phyloP scores from a whole-genome alignment of 2,113 vertebrate species.

The Oplegnathus fasciatus region DNA sequence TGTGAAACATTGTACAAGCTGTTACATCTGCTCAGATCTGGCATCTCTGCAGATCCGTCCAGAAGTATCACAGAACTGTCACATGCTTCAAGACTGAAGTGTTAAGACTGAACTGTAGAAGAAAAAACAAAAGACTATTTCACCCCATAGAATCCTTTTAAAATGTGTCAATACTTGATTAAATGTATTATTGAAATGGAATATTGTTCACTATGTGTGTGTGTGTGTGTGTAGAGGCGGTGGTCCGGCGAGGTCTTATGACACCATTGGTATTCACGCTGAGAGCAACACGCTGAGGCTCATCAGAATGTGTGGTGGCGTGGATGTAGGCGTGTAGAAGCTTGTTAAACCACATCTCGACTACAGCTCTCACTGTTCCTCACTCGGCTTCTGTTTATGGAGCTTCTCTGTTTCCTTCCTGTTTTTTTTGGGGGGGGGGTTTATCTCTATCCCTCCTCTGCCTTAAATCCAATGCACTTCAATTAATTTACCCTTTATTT shows the following conservation, averaged over 20 bases:
- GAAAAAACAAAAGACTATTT: conserved; percentile 26
- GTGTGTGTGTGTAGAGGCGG: conserved; percentile 23
- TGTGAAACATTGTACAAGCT: background rate
- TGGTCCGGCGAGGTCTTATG: conserved; percentile 36
- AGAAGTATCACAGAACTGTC: background rate
- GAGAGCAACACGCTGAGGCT: conserved; percentile 61
- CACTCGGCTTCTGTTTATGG: conserved; percentile 10
- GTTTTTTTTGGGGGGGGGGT: background rate
- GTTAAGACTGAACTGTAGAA: conserved; percentile 26
- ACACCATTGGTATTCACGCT: conserved; percentile 51
- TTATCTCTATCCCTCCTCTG: too few species aligned
- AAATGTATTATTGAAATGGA: conserved; percentile 35
- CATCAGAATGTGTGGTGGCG: conserved; percentile 66
- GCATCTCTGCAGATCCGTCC: background rate
- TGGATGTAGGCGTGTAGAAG: conserved; percentile 13
- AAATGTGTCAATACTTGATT: background rate
- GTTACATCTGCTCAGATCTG: background rate
- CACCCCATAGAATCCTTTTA: conserved; percentile 3
- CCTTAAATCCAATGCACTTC: background rate
- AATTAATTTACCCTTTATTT: conserved; percentile 45
- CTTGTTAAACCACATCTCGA: conserved; percentile 42
- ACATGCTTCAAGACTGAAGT: background rate
- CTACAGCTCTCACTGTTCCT: conserved; percentile 19
- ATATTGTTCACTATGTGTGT: background rate
- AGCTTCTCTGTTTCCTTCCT: conserved; percentile 6